phyloP scores from a whole-genome alignment of 64 coral and sea anemone genomes.

The Montipora capricornis region DNA sequence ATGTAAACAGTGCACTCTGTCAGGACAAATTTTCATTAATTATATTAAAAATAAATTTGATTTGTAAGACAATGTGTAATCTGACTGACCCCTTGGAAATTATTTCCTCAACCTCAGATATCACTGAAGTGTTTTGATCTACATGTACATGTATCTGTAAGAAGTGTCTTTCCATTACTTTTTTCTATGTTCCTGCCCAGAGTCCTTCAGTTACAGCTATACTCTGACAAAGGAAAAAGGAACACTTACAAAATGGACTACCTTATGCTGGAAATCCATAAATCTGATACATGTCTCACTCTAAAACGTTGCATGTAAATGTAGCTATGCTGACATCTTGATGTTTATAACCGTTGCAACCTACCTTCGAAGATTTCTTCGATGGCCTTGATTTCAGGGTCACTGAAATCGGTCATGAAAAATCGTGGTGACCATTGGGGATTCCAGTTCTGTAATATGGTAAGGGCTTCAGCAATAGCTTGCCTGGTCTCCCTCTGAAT shows the following conservation, averaged over 20 bases:
- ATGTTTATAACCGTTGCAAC: neutral
- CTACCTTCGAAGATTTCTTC: slow-evolving; percentile 56
- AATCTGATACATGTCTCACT: neutral
- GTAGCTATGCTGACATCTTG: neutral
- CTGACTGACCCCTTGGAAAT: neutral
- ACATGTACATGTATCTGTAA: too few species aligned
- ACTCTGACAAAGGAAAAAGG: too few species aligned
- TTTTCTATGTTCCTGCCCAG: too few species aligned
- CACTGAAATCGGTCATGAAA: slow-evolving; percentile 61
- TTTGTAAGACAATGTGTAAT: neutral
- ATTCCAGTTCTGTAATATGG: slow-evolving; percentile 65
- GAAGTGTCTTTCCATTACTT: too few species aligned
- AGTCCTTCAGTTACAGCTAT: too few species aligned
- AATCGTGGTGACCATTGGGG: slow-evolving; percentile 42
- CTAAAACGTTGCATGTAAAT: neutral
- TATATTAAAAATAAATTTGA: neutral
- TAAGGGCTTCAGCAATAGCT: slow-evolving; percentile 60
- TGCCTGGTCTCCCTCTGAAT: slow-evolving; percentile 62
- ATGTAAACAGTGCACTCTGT: neutral
- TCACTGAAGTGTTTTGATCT: too few species aligned
- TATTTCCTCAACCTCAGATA: too few species aligned
- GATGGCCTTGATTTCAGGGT: slow-evolving; percentile 49
- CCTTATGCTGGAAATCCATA: neutral
- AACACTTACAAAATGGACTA: too few species aligned
- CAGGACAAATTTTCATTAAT: neutral